phyloP scores from a whole-genome alignment of 2,113 vertebrate genomes.

The Aleadryas rufinucha region DNA sequence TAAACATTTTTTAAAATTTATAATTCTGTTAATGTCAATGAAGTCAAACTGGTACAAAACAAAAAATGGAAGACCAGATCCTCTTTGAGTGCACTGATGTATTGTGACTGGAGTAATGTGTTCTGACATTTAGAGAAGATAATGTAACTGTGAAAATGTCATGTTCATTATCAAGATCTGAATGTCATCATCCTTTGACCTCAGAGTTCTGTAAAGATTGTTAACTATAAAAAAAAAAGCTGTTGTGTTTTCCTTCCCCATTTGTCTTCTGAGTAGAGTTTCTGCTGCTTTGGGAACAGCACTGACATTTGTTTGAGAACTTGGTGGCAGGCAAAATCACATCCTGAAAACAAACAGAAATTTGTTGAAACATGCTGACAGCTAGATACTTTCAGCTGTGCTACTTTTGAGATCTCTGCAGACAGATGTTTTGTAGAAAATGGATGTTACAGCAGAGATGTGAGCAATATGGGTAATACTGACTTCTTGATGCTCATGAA shows the following conservation, averaged over 20 bases:
- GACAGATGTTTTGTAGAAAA: not conserved
- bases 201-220: not conserved
- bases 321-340: not conserved
- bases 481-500: not conserved
- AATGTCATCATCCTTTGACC: constrained; percentile 46
- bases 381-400: not conserved
- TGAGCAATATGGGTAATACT: not conserved
- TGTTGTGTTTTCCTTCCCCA: not conserved
- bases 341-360: not conserved
- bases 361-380: not conserved
- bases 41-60: not conserved
- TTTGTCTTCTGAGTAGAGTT: not conserved
- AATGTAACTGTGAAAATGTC: constrained; percentile 58
- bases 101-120: not conserved
- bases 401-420: not conserved
- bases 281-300: not conserved
- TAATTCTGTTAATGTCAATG: not conserved
- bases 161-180: constrained; percentile 32
- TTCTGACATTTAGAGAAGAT: constrained; percentile 43
- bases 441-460: not conserved
- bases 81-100: not conserved
- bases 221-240: not conserved
- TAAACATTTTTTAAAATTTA: not conserved
- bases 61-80: not conserved
- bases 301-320: constrained; percentile 2